Evolutionary conservation across 2,888 invertebrate species (phyloP), one percentile per base, ranked within the genome.

Genomic region (Drosophila paranaensis): DNA sequence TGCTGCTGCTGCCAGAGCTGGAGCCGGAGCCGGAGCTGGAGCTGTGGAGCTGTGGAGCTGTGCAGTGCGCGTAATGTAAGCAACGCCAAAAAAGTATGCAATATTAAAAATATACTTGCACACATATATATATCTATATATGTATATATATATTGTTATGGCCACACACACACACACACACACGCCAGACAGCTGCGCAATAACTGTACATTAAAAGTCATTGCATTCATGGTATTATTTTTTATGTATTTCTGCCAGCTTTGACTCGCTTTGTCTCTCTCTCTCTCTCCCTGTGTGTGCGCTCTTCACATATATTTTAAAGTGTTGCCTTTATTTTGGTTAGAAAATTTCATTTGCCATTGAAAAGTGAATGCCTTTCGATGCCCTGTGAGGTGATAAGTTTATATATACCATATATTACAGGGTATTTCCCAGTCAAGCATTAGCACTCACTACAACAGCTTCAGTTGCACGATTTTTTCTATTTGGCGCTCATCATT

Each of bases 161-260:
- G 65, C 35, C 62, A 60, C 2, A 20, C 20, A 20, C 20, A 20
- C 43, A 62, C 48, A 60, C 45, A 60, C 53, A 33, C 55, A 58
- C 63, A 73, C 71, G 82, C 77, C 87, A 87, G 84, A 78, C 87
- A 87, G 82, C 82, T 81, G 85, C 74, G 83, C 89, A 89, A 89
- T 89, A 86, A 89, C 84, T 84, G 84, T 81, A 82, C 89, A 89
- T 89, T 89, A 89, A 89, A 89, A 89, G 86, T 89, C 88, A 89
- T 86, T 88, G 86, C 88, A 89, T 87, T 87, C 81, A 77, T 79
- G 76, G 83, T 87, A 79, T 88, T 81, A 83, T 88, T 88, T 86
- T 81, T 83, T 86, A 83, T 83, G 79, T 71, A 71, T 77, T 75
- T 71, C 76, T 62, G 61, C 61, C 69, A 65, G 61, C 73, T 54